phyloP scores from a whole-genome alignment of 2,113 vertebrate genomes.

The Nothobranchius kuhntae region DNA sequence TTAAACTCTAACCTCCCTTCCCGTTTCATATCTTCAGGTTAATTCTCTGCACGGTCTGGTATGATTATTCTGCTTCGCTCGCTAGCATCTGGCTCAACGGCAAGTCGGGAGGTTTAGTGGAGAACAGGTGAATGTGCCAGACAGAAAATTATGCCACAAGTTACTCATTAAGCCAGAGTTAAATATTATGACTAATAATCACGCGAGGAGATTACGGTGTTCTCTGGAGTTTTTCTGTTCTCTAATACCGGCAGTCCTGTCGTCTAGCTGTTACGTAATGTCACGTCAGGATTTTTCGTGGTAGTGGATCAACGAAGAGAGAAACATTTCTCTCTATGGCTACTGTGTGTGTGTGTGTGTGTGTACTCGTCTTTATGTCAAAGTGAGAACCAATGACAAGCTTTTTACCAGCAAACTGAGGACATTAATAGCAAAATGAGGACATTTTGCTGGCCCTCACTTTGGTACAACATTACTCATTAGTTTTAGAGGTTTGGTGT shows the following conservation, averaged over 20 bases:
- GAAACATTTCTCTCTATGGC: conserved; percentile 48
- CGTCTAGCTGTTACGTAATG: conserved; percentile 64
- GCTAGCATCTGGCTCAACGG: conserved; percentile 43
- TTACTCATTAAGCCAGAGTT: conserved; percentile 67
- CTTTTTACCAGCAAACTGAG: no score
- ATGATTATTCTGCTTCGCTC: conserved; percentile 48
- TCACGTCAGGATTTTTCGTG: conserved; percentile 71
- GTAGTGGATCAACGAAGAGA: conserved; percentile 64
- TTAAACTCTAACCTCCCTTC: conserved; percentile 18
- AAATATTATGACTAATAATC: conserved; percentile 79
- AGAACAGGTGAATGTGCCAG: conserved; percentile 63
- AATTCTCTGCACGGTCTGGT: conserved; percentile 36
- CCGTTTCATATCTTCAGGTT: conserved; percentile 41
- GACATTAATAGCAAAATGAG: no score
- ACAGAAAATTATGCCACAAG: conserved; percentile 54
- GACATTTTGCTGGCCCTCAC: no score
- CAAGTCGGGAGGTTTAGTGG: conserved; percentile 35
- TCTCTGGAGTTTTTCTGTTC: conserved; percentile 58
- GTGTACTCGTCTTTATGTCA: no score
- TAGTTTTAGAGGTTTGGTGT: no score
- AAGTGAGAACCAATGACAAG: no score
- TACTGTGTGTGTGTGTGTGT: conserved; percentile 18
- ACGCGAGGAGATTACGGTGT: conserved; percentile 68
- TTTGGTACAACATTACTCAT: no score
- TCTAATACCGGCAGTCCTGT: conserved; percentile 47